Conservation (phyloP, 2,888 invertebrate species). For the Apotomis capreana region DNA sequence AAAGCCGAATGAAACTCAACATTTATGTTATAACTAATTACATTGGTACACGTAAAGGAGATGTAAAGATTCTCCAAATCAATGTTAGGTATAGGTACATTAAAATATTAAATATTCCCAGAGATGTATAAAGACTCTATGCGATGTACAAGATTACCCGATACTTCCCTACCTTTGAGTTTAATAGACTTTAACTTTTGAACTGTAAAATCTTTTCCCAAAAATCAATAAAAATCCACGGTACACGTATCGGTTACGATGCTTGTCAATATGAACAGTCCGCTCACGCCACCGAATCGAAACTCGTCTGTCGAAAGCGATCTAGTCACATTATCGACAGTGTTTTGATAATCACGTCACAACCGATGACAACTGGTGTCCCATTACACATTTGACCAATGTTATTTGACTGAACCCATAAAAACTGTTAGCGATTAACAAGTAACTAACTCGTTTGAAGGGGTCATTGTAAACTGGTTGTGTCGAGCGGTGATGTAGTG, state of each 20-base stretch:
- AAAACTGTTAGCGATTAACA: not conserved
- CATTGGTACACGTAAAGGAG: too few species aligned
- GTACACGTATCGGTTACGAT: conserved; percentile 23
- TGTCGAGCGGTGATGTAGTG: conserved; percentile 24
- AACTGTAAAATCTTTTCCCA: too few species aligned
- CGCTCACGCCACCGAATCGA: conserved; percentile 50
- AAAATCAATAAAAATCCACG: too few species aligned
- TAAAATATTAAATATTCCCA: too few species aligned
- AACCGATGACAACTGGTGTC: conserved; percentile 67
- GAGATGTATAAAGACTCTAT: too few species aligned
- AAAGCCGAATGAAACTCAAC: too few species aligned
- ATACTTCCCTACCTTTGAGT: too few species aligned
- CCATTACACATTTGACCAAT: conserved; percentile 54
- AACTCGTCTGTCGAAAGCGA: conserved; percentile 56
- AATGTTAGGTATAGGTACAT: too few species aligned
- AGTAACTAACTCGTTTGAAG: conserved; percentile 2
- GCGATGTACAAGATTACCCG: too few species aligned
- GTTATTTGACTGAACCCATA: conserved; percentile 6
- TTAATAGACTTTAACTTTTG: too few species aligned
- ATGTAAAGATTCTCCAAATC: too few species aligned
- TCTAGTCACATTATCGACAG: conserved; percentile 63
- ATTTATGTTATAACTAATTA: too few species aligned
- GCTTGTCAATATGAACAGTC: conserved; percentile 54
- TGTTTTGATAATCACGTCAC: conserved; percentile 70
- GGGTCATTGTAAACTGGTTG: conserved; percentile 23